Evolutionary conservation across 2,797 vertebrate genomes (phyloP).

Genomic region (Gymnodraco acuticeps): DNA sequence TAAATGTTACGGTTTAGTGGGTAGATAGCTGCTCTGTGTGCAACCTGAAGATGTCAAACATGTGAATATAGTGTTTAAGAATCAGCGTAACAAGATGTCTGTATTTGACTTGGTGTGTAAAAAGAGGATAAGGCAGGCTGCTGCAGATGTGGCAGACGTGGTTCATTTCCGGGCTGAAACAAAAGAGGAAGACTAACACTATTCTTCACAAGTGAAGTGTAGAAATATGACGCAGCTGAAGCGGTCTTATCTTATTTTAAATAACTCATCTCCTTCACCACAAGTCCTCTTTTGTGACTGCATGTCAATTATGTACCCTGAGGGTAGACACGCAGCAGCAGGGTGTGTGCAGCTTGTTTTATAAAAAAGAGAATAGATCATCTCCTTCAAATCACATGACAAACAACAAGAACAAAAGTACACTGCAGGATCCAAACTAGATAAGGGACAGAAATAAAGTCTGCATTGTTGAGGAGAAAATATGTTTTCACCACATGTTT

Average conservation of each 20-base stretch:
- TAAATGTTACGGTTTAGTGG: background rate
- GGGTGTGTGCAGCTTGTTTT: conserved; percentile 46
- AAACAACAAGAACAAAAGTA: background rate
- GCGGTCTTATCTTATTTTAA: background rate
- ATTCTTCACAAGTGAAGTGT: background rate
- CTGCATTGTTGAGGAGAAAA: background rate
- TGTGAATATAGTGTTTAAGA: background rate
- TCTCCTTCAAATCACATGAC: conserved; percentile 4
- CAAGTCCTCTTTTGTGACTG: background rate
- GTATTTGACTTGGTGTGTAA: background rate
- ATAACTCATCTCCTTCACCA: background rate
- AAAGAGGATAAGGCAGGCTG: background rate
- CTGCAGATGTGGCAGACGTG: background rate
- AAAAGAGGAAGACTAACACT: conserved; percentile 21
- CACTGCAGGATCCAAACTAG: background rate
- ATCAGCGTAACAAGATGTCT: background rate
- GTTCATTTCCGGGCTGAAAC: background rate
- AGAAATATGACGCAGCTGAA: background rate
- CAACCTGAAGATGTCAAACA: background rate
- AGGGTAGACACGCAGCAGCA: conserved; percentile 25
- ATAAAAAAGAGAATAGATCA: background rate
- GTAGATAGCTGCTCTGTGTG: background rate
- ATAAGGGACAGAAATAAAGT: background rate
- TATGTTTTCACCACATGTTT: conserved; percentile 5
- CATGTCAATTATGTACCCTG: conserved; percentile 44